phyloP scores from a whole-genome alignment of 2,113 vertebrate genomes.

The Camelus bactrianus region DNA sequence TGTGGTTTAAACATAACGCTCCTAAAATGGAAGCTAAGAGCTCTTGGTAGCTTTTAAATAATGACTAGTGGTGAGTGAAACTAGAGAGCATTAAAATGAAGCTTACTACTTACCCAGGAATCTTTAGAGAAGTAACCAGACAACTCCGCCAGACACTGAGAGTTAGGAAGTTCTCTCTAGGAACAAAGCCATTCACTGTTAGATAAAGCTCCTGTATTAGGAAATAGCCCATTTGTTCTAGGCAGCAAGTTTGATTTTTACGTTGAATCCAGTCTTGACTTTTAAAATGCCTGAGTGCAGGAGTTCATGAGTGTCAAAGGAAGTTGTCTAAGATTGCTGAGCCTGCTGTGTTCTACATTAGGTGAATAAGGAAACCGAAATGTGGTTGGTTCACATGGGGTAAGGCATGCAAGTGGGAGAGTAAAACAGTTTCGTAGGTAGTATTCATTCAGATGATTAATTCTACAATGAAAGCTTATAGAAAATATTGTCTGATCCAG shows the following conservation, averaged over 20 bases:
- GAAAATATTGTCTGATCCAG: neutral
- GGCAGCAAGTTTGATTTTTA: slow-evolving; percentile 63
- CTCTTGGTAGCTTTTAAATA: slow-evolving; percentile 69
- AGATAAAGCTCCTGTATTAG: slow-evolving; percentile 3
- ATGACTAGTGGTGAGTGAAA: slow-evolving; percentile 57
- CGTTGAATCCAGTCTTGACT: slow-evolving; percentile 63
- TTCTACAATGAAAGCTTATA: neutral
- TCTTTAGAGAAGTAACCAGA: slow-evolving; percentile 60
- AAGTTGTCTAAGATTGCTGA: slow-evolving; percentile 56
- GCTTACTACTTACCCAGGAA: slow-evolving; percentile 36
- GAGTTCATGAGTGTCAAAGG: slow-evolving; percentile 45
- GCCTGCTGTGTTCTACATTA: neutral
- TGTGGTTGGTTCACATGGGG: neutral
- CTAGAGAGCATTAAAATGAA: slow-evolving; percentile 34
- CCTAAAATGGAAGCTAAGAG: slow-evolving; percentile 52
- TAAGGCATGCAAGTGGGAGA: neutral
- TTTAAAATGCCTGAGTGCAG: slow-evolving; percentile 64
- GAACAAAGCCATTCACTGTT: slow-evolving; percentile 25
- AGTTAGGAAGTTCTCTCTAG: neutral
- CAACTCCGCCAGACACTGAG: slow-evolving; percentile 35
- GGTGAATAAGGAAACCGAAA: neutral
- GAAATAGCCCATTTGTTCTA: slow-evolving; percentile 36
- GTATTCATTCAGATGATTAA: slow-evolving; percentile 30
- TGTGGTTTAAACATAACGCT: slow-evolving; percentile 42
- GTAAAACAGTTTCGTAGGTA: slow-evolving; percentile 6